A percentile compares a stretch with the other conserved stretches of the same genome.
phyloP scores from a whole-genome alignment of 37 sponge, comb jelly and placozoan genomes.

The Aplysina aerophoba region DNA sequence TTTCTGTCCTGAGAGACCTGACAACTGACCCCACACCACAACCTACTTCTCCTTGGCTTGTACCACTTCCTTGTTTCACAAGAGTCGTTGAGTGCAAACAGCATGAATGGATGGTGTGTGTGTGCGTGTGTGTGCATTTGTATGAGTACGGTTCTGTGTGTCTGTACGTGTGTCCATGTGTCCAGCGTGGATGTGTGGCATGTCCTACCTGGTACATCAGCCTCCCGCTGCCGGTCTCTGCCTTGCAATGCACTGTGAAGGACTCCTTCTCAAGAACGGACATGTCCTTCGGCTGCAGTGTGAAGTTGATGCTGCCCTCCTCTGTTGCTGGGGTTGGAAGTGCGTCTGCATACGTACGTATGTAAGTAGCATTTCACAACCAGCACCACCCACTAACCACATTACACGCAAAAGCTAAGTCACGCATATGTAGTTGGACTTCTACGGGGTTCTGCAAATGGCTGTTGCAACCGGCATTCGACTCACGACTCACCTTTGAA shows the following conservation, averaged over 20 bases:
- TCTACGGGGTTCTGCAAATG: too few relatives aligned
- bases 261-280: neutral
- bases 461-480: too few relatives aligned
- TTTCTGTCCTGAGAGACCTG: slow-evolving; percentile 5
- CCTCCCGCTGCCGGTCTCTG: too few relatives aligned
- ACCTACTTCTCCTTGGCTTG: slow-evolving; percentile 1
- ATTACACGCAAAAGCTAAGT: too few relatives aligned
- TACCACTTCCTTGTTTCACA: slow-evolving; percentile 21
- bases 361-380: too few relatives aligned
- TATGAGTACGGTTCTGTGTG: slow-evolving; percentile 8
- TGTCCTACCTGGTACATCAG: too few relatives aligned
- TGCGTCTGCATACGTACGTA: neutral
- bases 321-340: neutral
- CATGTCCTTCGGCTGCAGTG: neutral
- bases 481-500: too few relatives aligned
- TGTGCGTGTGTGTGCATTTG: slow-evolving; percentile 20
- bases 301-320: neutral
- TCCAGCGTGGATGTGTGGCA: neutral
- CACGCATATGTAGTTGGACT: too few relatives aligned
- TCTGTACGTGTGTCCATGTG: neutral
- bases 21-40: neutral
- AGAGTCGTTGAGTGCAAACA: neutral
- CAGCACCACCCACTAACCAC: too few relatives aligned
- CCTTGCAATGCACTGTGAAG: slow-evolving; percentile 5
- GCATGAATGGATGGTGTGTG: slow-evolving; percentile 15